Evolutionary conservation across 2,797 vertebrate species (phyloP).

Genomic region (Meriones psammophilus): DNA sequence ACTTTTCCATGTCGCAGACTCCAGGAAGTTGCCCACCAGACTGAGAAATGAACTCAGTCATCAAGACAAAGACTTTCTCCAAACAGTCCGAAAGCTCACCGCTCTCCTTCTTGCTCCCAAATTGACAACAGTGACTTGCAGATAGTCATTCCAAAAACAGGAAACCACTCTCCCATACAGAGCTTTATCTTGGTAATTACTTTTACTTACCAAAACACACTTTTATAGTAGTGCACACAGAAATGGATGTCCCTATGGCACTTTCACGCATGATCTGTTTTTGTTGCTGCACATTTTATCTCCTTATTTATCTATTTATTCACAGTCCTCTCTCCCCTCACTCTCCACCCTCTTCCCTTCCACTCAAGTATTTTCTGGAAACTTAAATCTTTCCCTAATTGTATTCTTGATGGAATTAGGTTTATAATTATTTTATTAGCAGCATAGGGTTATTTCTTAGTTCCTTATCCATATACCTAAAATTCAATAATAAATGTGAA

Average conservation of each 20-base stretch:
- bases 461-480: neutral
- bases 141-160: neutral
- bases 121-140: neutral
- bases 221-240: neutral
- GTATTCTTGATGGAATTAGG: neutral
- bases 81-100: neutral
- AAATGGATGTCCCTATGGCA: neutral
- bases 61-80: neutral
- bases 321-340: no score
- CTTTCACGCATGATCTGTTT: neutral
- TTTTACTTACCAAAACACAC: neutral
- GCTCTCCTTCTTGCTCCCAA: neutral
- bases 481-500: conserved; percentile 15
- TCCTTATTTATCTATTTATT: neutral
- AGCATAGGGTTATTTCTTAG: conserved; percentile 22
- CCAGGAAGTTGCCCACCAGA: neutral
- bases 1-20: neutral
- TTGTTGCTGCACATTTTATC: neutral
- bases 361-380: neutral
- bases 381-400: neutral
- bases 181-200: neutral
- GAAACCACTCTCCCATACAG: neutral
- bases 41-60: neutral
- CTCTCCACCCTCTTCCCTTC: neutral
- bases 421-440: neutral